A percentile compares a stretch with the other conserved stretches of the same genome.
Evolutionary conservation across 2,113 vertebrate species (phyloP).

Genomic region (Calyptomena viridis): DNA sequence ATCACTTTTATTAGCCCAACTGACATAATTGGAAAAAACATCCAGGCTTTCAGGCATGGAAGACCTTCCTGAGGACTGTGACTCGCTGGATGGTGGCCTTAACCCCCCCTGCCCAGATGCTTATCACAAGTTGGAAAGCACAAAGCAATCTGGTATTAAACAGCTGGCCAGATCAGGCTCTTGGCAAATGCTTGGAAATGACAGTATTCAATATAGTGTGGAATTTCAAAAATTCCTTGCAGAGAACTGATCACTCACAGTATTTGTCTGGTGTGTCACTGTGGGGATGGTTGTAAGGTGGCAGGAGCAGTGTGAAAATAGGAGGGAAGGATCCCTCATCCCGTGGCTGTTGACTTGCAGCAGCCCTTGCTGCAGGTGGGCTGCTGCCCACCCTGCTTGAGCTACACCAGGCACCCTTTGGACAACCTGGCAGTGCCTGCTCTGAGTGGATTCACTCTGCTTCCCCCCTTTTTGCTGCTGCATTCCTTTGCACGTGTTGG

Average conservation of each 20-base stretch:
- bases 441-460: not conserved
- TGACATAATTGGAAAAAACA: conserved; percentile 48
- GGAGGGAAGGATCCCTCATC: accelerated
- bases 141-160: not conserved
- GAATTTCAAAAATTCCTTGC: not conserved
- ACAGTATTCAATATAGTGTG: not conserved
- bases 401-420: accelerated
- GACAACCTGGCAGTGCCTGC: not conserved
- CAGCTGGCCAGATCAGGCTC: not conserved
- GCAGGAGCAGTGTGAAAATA: not conserved
- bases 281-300: not conserved
- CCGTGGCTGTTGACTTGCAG: not conserved
- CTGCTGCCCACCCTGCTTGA: not conserved
- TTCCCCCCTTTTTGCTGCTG: not conserved
- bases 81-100: not conserved
- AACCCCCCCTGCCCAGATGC: not conserved
- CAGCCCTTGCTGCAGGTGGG: not conserved
- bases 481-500: accelerated
- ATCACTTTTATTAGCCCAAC: conserved; percentile 35
- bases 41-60: not conserved
- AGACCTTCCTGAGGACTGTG: not conserved
- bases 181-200: not conserved
- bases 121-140: not conserved
- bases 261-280: not conserved
- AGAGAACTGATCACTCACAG: not conserved